These are phyloP conservation scores for Zeus faber DNA, from an alignment of 2,113 vertebrate genomes.

Conservation along the genomic window DNA sequence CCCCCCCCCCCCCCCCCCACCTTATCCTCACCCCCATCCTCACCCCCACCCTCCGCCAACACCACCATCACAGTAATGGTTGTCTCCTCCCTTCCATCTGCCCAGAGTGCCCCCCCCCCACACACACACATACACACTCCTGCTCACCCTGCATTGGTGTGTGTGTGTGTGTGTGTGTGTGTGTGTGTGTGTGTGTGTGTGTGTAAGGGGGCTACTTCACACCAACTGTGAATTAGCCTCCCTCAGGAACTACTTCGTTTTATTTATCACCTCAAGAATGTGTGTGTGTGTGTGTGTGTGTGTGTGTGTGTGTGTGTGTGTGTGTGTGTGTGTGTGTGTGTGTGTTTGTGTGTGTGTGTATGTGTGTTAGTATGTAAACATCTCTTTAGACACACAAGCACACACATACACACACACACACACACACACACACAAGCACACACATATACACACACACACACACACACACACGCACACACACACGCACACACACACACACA, in stretches of 20 bases:
- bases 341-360: too few species aligned
- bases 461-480: not conserved
- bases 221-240: too few species aligned
- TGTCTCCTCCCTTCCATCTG: not conserved
- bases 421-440: not conserved
- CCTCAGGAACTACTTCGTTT: too few species aligned
- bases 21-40: constrained; percentile 7
- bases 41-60: not conserved
- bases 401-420: not conserved
- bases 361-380: too few species aligned
- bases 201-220: too few species aligned
- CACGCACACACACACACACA: not conserved
- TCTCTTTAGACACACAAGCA: not conserved
- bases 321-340: too few species aligned
- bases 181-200: too few species aligned
- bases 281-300: too few species aligned
- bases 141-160: not conserved
- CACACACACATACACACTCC: not conserved
- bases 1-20: not conserved
- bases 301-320: too few species aligned
- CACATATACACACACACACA: not conserved
- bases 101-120: not conserved
- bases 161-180: too few species aligned
- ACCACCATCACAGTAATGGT: too few species aligned
- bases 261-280: too few species aligned